Percentiles rank a stretch among this genome's conserved stretches.
These are phyloP conservation scores for Pelodiscus sinensis DNA, from an alignment of 2,113 vertebrate species.

Conservation along the genomic window DNA sequence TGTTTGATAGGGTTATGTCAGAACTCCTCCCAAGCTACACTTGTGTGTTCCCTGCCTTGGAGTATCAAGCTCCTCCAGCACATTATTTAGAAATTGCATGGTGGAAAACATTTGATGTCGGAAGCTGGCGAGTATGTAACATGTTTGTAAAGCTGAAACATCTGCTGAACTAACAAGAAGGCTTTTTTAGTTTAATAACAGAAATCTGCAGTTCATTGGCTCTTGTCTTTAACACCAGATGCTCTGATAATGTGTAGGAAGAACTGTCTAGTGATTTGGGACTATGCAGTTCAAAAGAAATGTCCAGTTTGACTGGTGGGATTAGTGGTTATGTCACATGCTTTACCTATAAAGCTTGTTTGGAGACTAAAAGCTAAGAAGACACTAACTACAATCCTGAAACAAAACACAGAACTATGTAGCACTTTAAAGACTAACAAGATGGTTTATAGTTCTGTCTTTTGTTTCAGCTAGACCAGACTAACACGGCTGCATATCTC, in stretches of 20 bases:
- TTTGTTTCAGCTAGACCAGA: too few relatives aligned
- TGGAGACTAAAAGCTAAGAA: background rate
- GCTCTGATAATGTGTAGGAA: background rate
- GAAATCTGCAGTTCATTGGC: fast-evolving
- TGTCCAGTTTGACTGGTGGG: background rate
- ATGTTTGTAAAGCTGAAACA: background rate
- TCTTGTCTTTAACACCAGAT: background rate
- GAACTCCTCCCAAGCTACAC: background rate
- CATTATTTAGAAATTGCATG: background rate
- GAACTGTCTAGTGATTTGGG: background rate
- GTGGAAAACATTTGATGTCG: background rate
- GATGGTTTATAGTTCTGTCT: too few relatives aligned
- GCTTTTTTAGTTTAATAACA: background rate
- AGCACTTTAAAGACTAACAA: too few relatives aligned
- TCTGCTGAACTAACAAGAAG: background rate
- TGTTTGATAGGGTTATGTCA: background rate
- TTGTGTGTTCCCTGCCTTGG: background rate
- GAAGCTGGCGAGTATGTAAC: background rate
- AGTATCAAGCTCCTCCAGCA: background rate
- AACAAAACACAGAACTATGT: background rate
- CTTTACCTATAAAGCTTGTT: background rate
- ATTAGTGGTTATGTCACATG: background rate
- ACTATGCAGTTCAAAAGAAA: background rate
- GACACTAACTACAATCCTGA: background rate
- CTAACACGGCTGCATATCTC: too few relatives aligned